Base-by-base conservation (phyloP, 2,113 vertebrate genomes). In the Psephotus haematonotus region DNA sequence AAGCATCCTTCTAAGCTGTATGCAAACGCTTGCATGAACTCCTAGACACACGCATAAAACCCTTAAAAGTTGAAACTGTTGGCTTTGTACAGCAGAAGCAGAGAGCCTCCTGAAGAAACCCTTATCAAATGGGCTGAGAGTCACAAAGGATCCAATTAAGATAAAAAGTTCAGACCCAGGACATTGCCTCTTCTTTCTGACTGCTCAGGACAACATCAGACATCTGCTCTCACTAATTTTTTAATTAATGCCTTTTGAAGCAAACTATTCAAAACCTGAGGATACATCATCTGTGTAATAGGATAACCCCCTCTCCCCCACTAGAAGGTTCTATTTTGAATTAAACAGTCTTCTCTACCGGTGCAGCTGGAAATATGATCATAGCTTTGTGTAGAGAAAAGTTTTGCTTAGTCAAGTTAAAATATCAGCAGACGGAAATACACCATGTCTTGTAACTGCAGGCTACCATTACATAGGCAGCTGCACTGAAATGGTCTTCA, bases 91-190 rank as follows among this genome's bases (percentile, higher is more conserved):
- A 81, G 49, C 5, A 50, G 50, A 65, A 72, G 47, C 35, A 90
- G 43, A 86, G 28, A 79, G 18, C 33, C 70, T 67, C 22, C 46
- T 19, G 22, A 90, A 90, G 50, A 67, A 86, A 70, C 24, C 17
- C 76, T 39, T 92, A 74, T 46, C 83, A 78, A 94, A 70, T 29
- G 64, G 68, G 31, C 62, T 89, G 41, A 72, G 87, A 92, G 46
- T 84, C 63, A 91, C 70, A 85, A 78, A 63, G 76, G 76, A 93
- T 77, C 59, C 78, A 90, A 82, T 93, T 95, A 90, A 95, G 82
- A 92, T 60, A 75, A 92, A 43, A 90, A 71, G 86, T 69, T 93
- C 80, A 94, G 94, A 88, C 46, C 43, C 71, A 84, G 88, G 78
- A 92, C 83, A 71, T 63, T 85, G 79, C 76, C 84, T 79, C 86